Conservation (phyloP, 2,888 invertebrate genomes). For the Caradrina clavipalpis region DNA sequence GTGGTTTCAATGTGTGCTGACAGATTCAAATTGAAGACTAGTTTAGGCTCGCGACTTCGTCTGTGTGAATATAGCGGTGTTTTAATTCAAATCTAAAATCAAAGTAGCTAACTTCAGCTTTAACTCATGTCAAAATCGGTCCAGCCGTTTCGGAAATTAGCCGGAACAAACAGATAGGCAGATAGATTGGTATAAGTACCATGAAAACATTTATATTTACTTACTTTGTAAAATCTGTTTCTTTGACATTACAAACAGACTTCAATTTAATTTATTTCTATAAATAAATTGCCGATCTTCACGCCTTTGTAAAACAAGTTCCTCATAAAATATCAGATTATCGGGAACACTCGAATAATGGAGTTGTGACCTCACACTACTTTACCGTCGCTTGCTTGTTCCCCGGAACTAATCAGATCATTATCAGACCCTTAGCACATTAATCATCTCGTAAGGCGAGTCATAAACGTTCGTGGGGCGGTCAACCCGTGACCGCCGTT, state of each 20-base stretch:
- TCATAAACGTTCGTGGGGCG: conserved; percentile 58
- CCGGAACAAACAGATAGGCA: no score
- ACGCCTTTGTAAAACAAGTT: conserved; percentile 14
- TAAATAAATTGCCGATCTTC: conserved; percentile 4
- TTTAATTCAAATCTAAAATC: no score
- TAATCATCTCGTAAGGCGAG: conserved; percentile 58
- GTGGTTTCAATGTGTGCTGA: not conserved
- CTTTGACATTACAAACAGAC: no score
- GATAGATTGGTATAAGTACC: no score
- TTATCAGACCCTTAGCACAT: conserved; percentile 63
- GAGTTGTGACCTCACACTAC: conserved; percentile 30
- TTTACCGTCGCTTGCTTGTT: conserved; percentile 31
- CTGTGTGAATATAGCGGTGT: no score
- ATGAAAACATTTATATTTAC: no score
- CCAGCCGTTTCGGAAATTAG: no score
- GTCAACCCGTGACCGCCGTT: conserved; percentile 39
- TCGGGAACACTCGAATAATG: conserved; percentile 25
- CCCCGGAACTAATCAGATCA: conserved; percentile 59
- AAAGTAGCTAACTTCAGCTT: no score
- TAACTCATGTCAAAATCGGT: no score
- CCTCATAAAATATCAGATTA: conserved; percentile 21
- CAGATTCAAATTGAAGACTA: not conserved
- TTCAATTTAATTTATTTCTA: no score
- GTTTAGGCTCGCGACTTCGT: no score
- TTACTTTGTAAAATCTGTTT: no score